Conservation (phyloP, 2,113 vertebrate species). For the sheep (Ovis aries) region DNA sequence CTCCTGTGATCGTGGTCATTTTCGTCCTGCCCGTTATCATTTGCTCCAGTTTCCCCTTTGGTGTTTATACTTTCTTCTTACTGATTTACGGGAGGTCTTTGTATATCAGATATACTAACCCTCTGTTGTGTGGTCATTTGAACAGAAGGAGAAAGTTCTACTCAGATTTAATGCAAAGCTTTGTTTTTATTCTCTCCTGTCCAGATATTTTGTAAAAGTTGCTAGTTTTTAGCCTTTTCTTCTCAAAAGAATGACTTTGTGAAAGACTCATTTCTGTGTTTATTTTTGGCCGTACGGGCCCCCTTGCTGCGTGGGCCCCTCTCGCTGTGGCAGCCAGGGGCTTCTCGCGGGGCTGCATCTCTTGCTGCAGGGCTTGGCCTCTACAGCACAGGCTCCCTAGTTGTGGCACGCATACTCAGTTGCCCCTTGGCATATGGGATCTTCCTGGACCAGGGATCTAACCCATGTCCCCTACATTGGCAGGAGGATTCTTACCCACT, state of each 20-base stretch:
- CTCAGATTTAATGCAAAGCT: not conserved
- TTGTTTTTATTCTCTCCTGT: not conserved
- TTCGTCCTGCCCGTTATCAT: not conserved
- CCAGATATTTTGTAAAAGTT: not conserved
- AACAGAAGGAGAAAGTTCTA: not conserved
- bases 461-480: not conserved
- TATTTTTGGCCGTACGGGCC: not conserved
- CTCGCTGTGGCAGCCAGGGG: not conserved
- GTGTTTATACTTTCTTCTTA: not conserved
- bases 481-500: not conserved
- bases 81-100: not conserved
- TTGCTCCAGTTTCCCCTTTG: not conserved
- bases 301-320: not conserved
- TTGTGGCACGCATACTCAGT: not conserved
- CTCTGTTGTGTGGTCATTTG: not conserved
- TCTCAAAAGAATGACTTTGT: not conserved
- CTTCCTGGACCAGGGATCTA: not conserved
- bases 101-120: not conserved
- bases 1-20: not conserved
- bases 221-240: not conserved
- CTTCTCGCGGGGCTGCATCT: fast-evolving
- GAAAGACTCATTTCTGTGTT: not conserved
- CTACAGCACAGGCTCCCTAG: not conserved
- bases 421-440: not conserved
- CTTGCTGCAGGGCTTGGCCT: not conserved